Conservation (phyloP, 2,113 vertebrate genomes). For the Athene noctua region DNA sequence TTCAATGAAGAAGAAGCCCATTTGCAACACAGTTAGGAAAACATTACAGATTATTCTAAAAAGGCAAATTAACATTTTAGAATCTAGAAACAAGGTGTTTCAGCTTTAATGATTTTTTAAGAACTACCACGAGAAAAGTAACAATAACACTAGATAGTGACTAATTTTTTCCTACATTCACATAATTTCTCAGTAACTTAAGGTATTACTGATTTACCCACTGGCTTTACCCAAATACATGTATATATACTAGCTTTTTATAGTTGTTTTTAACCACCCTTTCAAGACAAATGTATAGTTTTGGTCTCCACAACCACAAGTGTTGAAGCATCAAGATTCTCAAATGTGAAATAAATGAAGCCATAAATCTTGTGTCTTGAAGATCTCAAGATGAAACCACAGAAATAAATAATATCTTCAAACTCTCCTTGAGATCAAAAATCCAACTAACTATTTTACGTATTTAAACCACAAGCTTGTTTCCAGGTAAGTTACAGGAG, state of each 20-base stretch:
- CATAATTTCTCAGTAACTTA: background rate
- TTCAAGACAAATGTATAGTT: background rate
- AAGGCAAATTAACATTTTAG: background rate
- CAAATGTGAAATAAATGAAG: background rate
- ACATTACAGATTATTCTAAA: background rate
- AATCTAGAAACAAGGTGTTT: background rate
- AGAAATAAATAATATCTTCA: background rate
- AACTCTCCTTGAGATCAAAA: background rate
- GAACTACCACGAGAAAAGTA: background rate
- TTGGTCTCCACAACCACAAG: background rate
- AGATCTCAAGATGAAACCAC: background rate
- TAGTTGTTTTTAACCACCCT: background rate
- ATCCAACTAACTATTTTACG: background rate
- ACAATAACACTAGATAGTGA: background rate
- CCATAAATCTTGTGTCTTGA: background rate
- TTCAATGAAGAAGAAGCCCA: background rate
- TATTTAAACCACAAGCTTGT: background rate
- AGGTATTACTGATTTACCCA: background rate
- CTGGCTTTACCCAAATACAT: background rate
- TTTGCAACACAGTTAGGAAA: background rate
- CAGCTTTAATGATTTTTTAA: background rate
- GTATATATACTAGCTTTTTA: background rate
- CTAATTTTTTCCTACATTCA: background rate
- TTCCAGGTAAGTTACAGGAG: background rate
- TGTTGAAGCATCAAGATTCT: background rate